phyloP scores from a whole-genome alignment of 2,888 invertebrate genomes.

The Idaea aversata region DNA sequence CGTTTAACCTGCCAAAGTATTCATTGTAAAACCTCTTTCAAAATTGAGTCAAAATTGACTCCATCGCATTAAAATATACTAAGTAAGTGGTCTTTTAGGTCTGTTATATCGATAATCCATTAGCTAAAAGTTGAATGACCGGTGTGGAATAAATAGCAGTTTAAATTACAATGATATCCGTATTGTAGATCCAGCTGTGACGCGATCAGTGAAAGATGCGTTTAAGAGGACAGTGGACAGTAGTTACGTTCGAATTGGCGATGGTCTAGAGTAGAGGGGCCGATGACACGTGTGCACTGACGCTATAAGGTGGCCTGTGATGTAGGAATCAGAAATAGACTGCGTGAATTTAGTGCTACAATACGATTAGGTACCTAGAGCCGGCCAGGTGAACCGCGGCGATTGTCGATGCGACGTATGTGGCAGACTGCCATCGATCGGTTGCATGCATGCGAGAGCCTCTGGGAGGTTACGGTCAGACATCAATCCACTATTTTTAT shows the following conservation, averaged over 20 bases:
- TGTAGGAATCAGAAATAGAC: constrained; percentile 63
- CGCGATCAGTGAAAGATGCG: constrained; percentile 22
- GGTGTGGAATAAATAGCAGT: constrained; percentile 18
- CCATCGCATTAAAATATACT: not conserved
- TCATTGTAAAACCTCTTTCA: constrained; percentile 13
- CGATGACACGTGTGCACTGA: constrained; percentile 64
- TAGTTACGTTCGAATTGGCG: constrained; percentile 38
- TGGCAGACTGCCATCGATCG: constrained; percentile 45
- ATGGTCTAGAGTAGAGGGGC: constrained; percentile 40
- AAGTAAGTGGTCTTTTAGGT: not conserved
- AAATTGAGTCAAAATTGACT: constrained; percentile 10
- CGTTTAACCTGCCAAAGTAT: constrained; percentile 20
- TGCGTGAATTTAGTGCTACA: constrained; percentile 36
- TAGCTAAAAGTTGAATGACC: constrained; percentile 25
- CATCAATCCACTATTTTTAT: not conserved
- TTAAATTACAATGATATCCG: constrained; percentile 16
- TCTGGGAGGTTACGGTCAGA: constrained; percentile 48
- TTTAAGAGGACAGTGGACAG: constrained; percentile 22
- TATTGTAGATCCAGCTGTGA: constrained; percentile 7
- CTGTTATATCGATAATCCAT: constrained; percentile 8
- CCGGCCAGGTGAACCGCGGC: constrained; percentile 60
- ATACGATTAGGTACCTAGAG: constrained; percentile 27
- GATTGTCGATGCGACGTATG: constrained; percentile 35
- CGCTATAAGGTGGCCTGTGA: constrained; percentile 59
- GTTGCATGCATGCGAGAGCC: constrained; percentile 19